Conservation (phyloP, 2,797 vertebrate species). For the Pipistrellus nathusii region DNA sequence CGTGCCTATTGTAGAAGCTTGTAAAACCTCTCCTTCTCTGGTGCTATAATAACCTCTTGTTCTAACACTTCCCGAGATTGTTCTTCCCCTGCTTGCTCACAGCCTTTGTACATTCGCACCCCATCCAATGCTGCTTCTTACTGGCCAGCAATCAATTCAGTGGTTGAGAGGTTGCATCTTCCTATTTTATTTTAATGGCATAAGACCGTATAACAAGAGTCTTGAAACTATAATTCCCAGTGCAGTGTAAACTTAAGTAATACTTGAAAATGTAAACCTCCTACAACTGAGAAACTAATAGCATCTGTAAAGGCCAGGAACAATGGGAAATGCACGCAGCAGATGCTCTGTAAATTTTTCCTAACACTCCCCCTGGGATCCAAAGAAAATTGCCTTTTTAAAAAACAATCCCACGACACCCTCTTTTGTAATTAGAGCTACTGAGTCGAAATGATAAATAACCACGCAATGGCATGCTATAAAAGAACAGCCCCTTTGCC, state of each 20-base stretch:
- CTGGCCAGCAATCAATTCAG: conserved; percentile 1
- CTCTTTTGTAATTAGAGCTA: conserved; percentile 79
- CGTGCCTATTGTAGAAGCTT: neutral
- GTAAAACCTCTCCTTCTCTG: neutral
- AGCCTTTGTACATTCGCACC: neutral
- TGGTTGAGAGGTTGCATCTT: neutral
- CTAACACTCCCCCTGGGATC: conserved; percentile 66
- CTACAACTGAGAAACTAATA: conserved; percentile 56
- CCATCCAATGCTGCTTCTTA: neutral
- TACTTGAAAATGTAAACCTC: conserved; percentile 40
- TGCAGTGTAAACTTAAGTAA: neutral
- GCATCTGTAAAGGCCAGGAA: conserved; percentile 11
- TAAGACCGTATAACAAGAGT: neutral
- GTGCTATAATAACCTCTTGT: neutral
- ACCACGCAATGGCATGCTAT: conserved; percentile 28
- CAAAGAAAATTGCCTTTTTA: conserved; percentile 68
- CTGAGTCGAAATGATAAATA: conserved; percentile 75
- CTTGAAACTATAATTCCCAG: conserved; percentile 28
- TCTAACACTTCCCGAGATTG: conserved; percentile 51
- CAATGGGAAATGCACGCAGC: conserved; percentile 66
- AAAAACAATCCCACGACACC: conserved; percentile 61
- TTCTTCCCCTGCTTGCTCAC: conserved; percentile 5
- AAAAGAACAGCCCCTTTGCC: conserved; percentile 58
- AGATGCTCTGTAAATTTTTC: conserved; percentile 76
- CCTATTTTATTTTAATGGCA: neutral